Conservation (phyloP, 2,113 vertebrate species). For the Syngnathus floridae region DNA sequence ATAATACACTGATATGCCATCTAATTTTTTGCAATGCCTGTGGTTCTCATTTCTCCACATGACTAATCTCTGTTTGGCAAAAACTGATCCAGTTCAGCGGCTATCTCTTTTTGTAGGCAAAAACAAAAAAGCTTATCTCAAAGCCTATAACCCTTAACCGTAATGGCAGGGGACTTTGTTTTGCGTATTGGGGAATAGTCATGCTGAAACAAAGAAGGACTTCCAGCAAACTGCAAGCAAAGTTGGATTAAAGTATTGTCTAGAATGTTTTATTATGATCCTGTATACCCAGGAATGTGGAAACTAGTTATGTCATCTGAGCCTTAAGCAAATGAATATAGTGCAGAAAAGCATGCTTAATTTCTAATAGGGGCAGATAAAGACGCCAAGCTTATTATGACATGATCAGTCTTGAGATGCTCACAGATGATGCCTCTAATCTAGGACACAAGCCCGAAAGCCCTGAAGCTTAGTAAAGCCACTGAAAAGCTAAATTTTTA, state of each 20-base stretch:
- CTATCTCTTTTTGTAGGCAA: background rate
- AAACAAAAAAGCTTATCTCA: background rate
- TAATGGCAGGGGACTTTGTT: background rate
- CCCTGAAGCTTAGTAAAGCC: conserved; percentile 13
- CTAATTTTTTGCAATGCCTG: background rate
- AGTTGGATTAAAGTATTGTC: background rate
- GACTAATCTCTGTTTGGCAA: background rate
- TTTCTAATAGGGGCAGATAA: background rate
- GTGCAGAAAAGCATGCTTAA: conserved; percentile 2
- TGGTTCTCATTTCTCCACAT: background rate
- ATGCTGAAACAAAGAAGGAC: background rate
- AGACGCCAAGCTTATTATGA: conserved; percentile 6
- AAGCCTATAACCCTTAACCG: background rate
- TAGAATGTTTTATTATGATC: background rate
- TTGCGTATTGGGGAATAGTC: background rate
- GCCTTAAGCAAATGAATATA: background rate
- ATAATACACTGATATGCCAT: background rate
- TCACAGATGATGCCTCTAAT: conserved; percentile 14
- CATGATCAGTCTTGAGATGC: conserved; percentile 11
- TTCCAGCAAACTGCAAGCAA: background rate
- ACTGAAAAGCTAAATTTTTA: conserved; percentile 15
- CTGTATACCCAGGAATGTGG: background rate
- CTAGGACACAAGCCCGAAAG: conserved; percentile 8
- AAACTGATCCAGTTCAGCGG: background rate
- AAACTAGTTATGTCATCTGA: background rate